Base-by-base conservation (phyloP, 2,888 invertebrate species). In the Apocheima hispidaria region DNA sequence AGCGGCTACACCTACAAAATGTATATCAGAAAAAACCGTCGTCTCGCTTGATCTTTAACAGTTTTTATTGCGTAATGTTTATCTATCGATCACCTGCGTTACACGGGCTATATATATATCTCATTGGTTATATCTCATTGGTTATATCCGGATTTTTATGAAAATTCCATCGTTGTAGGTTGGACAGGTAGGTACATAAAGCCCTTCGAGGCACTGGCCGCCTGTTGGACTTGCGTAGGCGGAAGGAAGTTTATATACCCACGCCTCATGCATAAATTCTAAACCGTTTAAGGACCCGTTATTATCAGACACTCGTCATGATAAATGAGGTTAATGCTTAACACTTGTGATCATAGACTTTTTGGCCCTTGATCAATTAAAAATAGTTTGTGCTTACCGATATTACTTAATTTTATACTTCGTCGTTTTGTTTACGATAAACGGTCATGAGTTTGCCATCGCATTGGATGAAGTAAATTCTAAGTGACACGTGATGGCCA, bases 201-300 rank as follows among this genome's bases (percentile, higher is more conserved):
- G 38, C 36, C 54, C 28, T 54, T 43, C 33, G 35, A 23, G 26
- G 12, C 30, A 23, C 16, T 9, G 46, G 33, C 61, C 44, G 46
- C 44, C 49, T 60, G 46, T 52, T 57, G 51, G 23, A 51, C 51
- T 51, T 23, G 16, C 51, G 61, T 62, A 30, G 61, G 56, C 40
- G 69, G 63, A 67, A 67, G 67, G 69, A 69, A 65, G 62, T 63
- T 57, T 38, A n/a, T n/a, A n/a, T n/a, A 51, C 67, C 69, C 62
- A 67, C 69, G 36, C 30, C 26, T 35, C 48, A 41, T 56, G 61
- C 46, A 62, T 62, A 57, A 41, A 57, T 62, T 52, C 44, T 52
- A 41, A 56, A 26, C 46, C 51, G 46, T 56, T 60, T 60, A 21
- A 18, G 60, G 40, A 44, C 38, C 20, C 21, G 20, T 14, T 38